Conservation (phyloP, 2,113 vertebrate species). For the Fregata magnificens region DNA sequence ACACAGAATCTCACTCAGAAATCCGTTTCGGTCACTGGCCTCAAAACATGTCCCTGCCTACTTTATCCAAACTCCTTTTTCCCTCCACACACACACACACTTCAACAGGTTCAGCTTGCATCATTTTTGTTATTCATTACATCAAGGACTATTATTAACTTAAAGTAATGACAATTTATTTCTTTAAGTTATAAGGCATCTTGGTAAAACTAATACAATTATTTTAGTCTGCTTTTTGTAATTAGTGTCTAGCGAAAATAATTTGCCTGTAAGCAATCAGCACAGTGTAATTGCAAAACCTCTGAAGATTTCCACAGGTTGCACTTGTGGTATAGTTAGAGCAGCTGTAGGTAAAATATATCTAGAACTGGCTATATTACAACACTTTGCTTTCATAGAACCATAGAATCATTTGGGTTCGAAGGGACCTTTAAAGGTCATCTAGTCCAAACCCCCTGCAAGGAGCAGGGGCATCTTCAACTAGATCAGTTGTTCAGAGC, state of each 20-base stretch:
- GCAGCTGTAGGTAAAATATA: conserved; percentile 9
- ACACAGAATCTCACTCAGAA: background rate
- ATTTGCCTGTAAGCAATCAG: conserved; percentile 17
- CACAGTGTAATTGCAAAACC: background rate
- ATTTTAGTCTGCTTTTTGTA: background rate
- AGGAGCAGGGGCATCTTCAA: background rate
- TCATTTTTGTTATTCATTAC: background rate
- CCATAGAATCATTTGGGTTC: background rate
- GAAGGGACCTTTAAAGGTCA: background rate
- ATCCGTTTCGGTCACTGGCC: background rate
- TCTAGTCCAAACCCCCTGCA: background rate
- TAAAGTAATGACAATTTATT: background rate
- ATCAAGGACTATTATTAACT: background rate
- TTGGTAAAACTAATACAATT: background rate
- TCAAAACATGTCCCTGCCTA: background rate
- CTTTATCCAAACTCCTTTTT: background rate
- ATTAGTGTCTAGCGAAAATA: background rate
- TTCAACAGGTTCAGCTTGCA: background rate
- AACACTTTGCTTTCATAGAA: background rate
- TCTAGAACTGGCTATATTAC: background rate
- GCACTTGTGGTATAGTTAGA: background rate
- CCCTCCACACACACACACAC: too few relatives aligned
- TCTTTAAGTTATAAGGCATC: background rate
- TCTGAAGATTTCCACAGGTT: background rate
- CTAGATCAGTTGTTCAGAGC: background rate